Conservation (phyloP, 37 sponge, comb jelly and placozoan species). For the Aphrocallistes beatrix region DNA sequence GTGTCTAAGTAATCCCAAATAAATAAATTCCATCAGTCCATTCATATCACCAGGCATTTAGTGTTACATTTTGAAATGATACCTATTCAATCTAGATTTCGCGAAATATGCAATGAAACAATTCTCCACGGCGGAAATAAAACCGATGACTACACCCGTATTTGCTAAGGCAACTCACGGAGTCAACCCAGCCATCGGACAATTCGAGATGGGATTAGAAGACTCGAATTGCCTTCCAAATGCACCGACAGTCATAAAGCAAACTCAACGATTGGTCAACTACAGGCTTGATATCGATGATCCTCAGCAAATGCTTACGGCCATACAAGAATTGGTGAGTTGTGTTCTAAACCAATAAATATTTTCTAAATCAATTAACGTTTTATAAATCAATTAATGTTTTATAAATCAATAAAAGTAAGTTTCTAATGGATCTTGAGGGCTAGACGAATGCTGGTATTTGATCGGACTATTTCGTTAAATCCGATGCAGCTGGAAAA, state of each 20-base stretch:
- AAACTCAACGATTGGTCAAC: not conserved
- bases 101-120: not conserved
- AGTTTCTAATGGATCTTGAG: no score
- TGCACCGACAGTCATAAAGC: conserved; percentile 1
- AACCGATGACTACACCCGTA: not conserved
- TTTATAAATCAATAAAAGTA: no score
- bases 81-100: not conserved
- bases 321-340: conserved; percentile 6
- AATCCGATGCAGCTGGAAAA: no score
- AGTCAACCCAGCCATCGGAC: not conserved
- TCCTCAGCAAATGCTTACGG: not conserved
- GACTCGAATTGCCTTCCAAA: not conserved
- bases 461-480: no score
- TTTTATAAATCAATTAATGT: no score
- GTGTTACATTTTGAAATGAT: no score
- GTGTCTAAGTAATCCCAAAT: no score
- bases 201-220: not conserved
- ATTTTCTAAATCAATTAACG: no score
- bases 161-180: not conserved
- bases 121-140: not conserved
- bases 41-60: no score
- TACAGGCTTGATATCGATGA: conserved; percentile 3
- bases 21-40: no score
- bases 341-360: no score
- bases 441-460: no score